phyloP scores from a whole-genome alignment of 2,113 vertebrate species.

The Syngnathus floridae region DNA sequence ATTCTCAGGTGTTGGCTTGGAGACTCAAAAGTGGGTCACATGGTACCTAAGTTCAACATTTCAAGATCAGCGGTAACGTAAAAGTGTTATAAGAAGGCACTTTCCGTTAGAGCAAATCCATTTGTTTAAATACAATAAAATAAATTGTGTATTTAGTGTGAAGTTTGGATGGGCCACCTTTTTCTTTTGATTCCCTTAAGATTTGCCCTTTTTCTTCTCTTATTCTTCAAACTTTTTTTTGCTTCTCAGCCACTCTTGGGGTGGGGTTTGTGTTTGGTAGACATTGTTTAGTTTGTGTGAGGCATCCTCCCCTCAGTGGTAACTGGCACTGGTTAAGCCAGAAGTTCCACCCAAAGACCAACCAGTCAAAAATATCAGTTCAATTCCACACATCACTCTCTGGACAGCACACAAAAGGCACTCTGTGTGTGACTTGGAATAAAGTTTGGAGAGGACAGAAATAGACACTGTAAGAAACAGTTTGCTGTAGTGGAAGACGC shows the following conservation, averaged over 20 bases:
- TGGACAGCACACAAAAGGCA: conserved; percentile 68
- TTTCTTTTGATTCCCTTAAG: not conserved
- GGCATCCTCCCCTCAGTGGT: conserved; percentile 35
- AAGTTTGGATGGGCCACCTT: not conserved
- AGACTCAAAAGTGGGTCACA: too few species aligned
- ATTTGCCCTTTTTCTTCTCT: not conserved
- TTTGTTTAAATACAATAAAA: not conserved
- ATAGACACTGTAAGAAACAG: conserved; percentile 68
- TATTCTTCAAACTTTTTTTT: conserved; percentile 8
- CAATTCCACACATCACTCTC: conserved; percentile 60
- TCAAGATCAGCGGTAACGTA: too few species aligned
- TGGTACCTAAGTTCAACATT: not conserved
- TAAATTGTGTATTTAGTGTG: too few species aligned
- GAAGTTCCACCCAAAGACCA: conserved; percentile 39
- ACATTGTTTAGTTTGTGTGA: conserved; percentile 38
- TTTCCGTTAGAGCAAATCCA: too few species aligned
- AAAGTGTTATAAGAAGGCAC: too few species aligned
- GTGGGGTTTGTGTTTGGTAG: conserved; percentile 47
- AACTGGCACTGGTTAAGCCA: conserved; percentile 45
- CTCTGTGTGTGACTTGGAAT: conserved; percentile 71
- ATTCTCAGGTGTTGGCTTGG: too few species aligned
- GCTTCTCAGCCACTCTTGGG: conserved; percentile 19
- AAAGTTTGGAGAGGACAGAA: conserved; percentile 67
- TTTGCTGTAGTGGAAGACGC: conserved; percentile 65
- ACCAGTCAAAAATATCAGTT: conserved; percentile 58